Conservation (phyloP, 2,113 vertebrate genomes). For the Talpa occidentalis region DNA sequence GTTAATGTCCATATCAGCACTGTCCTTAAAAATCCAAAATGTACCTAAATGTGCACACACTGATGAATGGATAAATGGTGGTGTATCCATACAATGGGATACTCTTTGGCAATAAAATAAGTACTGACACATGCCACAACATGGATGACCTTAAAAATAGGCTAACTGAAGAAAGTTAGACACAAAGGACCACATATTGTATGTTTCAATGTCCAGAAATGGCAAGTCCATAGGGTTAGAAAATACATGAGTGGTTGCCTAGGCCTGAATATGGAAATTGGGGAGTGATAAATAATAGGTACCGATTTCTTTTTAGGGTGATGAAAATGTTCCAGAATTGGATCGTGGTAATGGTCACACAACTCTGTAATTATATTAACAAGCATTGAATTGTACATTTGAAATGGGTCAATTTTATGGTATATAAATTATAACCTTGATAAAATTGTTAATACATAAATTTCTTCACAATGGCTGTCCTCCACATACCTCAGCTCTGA, state of each 20-base stretch:
- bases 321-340: conserved; percentile 59
- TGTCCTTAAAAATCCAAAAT: conserved; percentile 41
- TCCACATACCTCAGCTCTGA: not conserved
- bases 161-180: conserved; percentile 11
- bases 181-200: not conserved
- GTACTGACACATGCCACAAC: not conserved
- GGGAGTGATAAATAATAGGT: not conserved
- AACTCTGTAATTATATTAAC: conserved; percentile 52
- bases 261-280: not conserved
- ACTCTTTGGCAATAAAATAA: not conserved
- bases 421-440: conserved; percentile 20
- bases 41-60: not conserved
- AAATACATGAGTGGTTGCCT: not conserved
- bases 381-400: conserved; percentile 26
- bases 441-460: conserved; percentile 49
- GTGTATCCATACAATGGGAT: not conserved
- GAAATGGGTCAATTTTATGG: conserved; percentile 53
- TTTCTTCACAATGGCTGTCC: not conserved
- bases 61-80: not conserved
- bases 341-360: not conserved
- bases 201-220: not conserved
- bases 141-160: not conserved
- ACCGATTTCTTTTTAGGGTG: not conserved
- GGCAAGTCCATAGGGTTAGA: not conserved
- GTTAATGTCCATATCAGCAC: conserved; percentile 4